phyloP scores from a whole-genome alignment of 2,113 vertebrate species.

The Malurus elegans region DNA sequence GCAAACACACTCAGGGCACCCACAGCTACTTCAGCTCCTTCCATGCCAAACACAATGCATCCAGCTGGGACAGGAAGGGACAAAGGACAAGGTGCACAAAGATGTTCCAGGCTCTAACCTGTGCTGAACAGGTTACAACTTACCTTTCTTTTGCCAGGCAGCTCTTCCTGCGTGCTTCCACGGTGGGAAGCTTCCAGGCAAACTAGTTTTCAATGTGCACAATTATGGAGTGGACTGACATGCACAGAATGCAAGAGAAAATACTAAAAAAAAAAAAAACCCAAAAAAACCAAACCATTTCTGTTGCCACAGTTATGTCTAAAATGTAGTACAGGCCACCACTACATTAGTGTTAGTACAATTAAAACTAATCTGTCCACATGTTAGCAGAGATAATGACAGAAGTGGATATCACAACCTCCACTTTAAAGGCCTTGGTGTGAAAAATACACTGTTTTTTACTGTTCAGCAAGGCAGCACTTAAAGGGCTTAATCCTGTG shows the following conservation, averaged over 20 bases:
- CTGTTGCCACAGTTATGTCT: neutral
- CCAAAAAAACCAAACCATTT: too few relatives aligned
- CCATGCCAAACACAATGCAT: neutral
- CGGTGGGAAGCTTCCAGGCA: neutral
- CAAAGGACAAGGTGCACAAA: neutral
- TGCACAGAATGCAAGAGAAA: neutral
- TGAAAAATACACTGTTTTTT: neutral
- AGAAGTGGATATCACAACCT: neutral
- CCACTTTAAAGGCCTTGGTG: neutral
- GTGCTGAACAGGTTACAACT: neutral
- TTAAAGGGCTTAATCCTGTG: neutral
- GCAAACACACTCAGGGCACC: neutral
- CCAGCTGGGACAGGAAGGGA: neutral
- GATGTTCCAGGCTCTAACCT: neutral
- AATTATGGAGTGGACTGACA: neutral
- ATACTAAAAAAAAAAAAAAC: fast-evolving
- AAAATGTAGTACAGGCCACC: neutral
- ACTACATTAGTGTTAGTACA: neutral
- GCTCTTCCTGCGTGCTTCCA: neutral
- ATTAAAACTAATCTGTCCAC: neutral
- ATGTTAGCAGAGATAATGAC: neutral
- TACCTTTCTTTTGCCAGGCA: neutral
- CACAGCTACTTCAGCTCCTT: neutral
- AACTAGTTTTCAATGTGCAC: neutral
- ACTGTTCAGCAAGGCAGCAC: neutral